These are phyloP conservation scores for Callyntrura sp. DNA, from an alignment of 2,888 invertebrate genomes.

Conservation along the genomic window DNA sequence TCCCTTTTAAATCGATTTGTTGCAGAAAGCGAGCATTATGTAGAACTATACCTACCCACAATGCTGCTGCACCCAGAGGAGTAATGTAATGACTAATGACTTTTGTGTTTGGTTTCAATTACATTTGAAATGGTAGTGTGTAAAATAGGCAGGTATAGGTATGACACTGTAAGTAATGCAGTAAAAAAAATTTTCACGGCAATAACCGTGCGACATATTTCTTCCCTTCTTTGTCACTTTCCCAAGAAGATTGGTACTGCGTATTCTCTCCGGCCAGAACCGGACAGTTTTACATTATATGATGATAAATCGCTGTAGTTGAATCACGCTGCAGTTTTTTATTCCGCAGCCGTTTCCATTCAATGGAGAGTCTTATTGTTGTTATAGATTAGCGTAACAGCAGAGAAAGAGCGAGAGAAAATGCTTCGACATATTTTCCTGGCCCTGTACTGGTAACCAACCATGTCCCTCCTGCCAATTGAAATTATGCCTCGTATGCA, in stretches of 20 bases:
- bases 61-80: neutral
- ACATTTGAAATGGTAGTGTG: constrained; percentile 41
- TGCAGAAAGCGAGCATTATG: neutral
- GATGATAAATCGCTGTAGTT: no score
- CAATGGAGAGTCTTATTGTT: neutral
- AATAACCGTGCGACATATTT: constrained; percentile 45
- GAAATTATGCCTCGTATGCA: constrained; percentile 19
- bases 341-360: neutral
- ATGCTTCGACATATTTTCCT: neutral
- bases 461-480: constrained; percentile 18
- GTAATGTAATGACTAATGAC: constrained; percentile 64
- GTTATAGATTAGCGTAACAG: no score
- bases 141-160: neutral
- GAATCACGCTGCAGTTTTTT: constrained; percentile 36
- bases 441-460: neutral
- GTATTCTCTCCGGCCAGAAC: no score
- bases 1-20: constrained; percentile 3
- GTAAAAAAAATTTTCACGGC: neutral
- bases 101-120: constrained; percentile 60
- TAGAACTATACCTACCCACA: neutral
- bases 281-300: no score
- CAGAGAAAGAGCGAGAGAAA: no score
- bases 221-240: no score
- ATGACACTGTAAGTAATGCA: neutral
- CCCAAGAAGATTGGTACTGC: no score